Evolutionary conservation across 23 tunicate genomes (phyloP).

Genomic region (Halocynthia aurantium): DNA sequence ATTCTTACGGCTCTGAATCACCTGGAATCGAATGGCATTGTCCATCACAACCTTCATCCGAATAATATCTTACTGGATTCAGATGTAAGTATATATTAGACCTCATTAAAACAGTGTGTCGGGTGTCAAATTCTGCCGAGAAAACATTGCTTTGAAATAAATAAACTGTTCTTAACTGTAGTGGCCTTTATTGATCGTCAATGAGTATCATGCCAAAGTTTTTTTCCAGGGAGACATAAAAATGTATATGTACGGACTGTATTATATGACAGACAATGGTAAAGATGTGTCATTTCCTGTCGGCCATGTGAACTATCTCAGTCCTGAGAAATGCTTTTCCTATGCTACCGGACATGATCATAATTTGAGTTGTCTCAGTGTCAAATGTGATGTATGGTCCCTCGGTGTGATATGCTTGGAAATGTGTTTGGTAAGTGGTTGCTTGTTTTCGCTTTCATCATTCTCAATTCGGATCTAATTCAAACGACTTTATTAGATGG

Average conservation of each 20-base stretch:
- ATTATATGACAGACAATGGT: constrained; percentile 78
- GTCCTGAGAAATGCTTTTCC: constrained; percentile 54
- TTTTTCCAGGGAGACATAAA: constrained; percentile 29
- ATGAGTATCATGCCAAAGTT: neutral
- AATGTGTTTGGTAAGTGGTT: constrained; percentile 16
- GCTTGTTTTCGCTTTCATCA: neutral
- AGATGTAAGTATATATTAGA: constrained; percentile 12
- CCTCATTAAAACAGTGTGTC: too few species aligned
- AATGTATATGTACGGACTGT: constrained; percentile 59
- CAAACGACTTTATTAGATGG: neutral
- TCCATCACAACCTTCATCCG: constrained; percentile 61
- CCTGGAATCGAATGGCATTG: constrained; percentile 30
- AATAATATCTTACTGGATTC: constrained; percentile 34
- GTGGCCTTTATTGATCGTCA: too few species aligned
- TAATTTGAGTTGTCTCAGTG: neutral
- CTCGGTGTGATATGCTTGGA: constrained; percentile 50
- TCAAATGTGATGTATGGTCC: constrained; percentile 84
- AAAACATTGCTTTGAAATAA: neutral
- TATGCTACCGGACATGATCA: neutral
- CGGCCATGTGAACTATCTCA: constrained; percentile 43
- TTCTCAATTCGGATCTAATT: neutral
- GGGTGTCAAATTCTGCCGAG: neutral
- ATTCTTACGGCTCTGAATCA: constrained; percentile 43
- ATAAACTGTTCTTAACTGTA: neutral
- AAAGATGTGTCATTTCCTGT: constrained; percentile 50